These are phyloP conservation scores for Diuraphis noxia DNA, from an alignment of 1,140 invertebrate genomes.

Conservation along the genomic window DNA sequence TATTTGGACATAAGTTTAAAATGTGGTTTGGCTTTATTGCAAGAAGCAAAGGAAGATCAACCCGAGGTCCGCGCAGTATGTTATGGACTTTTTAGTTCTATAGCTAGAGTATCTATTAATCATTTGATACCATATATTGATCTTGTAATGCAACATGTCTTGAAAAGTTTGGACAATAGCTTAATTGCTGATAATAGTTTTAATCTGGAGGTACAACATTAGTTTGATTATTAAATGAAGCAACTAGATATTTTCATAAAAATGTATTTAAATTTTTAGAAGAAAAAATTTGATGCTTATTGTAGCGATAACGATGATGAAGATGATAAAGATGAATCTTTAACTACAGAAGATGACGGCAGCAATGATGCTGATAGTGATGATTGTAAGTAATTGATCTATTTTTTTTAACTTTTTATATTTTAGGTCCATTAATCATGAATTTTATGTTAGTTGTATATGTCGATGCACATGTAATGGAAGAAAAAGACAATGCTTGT, in stretches of 20 bases:
- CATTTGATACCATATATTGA: slow-evolving; percentile 30
- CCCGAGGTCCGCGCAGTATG: slow-evolving; percentile 37
- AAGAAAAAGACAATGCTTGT: slow-evolving; percentile 51
- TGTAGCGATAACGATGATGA: slow-evolving; percentile 22
- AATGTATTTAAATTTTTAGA: background rate
- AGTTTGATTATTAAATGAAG: background rate
- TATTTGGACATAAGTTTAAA: slow-evolving; percentile 47
- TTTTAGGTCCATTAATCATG: background rate
- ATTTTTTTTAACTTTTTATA: background rate
- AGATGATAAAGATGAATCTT: slow-evolving; percentile 42
- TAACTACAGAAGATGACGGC: background rate
- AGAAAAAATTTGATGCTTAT: slow-evolving; percentile 30
- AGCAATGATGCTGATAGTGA: slow-evolving; percentile 40
- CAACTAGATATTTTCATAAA: background rate
- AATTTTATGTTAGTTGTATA: slow-evolving; percentile 23
- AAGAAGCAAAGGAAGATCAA: slow-evolving; percentile 43
- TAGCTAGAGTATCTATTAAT: slow-evolving; percentile 40
- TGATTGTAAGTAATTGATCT: background rate
- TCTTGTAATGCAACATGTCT: slow-evolving; percentile 31
- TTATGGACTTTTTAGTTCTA: slow-evolving; percentile 40
- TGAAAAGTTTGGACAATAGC: slow-evolving; percentile 47
- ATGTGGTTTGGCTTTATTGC: slow-evolving; percentile 36
- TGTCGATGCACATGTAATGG: slow-evolving; percentile 34
- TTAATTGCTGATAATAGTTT: slow-evolving; percentile 16
- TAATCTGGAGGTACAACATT: background rate